Evolutionary conservation across 2,797 vertebrate genomes (phyloP), one percentile per base, ranked within the genome.

Genomic region (Lacerta bilineata): DNA sequence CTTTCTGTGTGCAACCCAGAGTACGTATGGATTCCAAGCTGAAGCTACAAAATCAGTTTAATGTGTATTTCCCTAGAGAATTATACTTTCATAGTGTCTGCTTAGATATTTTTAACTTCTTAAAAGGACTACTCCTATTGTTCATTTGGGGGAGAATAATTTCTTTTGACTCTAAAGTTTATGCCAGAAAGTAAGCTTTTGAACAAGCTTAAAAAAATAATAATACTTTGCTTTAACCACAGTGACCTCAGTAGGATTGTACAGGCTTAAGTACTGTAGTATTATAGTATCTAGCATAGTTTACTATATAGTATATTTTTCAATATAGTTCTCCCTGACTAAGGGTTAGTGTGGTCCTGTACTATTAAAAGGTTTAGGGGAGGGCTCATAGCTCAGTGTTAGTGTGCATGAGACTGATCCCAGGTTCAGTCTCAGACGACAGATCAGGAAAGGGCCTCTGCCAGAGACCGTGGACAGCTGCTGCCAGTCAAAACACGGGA

Each of bases 161-260:
- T 77, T 76, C 18, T 76, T 85, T 18, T 72, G 23, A 80, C 23
- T 20, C 46, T 76, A 50, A 46, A 82, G 39, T 87, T 72, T 39
- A 64, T 72, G 29, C 17, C 77, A 55, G 23, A 76, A 55, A 77
- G 72, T 27, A 66, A 74, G 50, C 11, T 29, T 83, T 68, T 76
- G 39, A 76, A 77, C 5, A 33, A 27, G 20, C 5, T 41, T 5
- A 4, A 41, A 41, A 41, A 41, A 41, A 41, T 33, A 33, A 33
- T 33, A 41, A 55, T 55, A 55, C 50, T 55, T 18, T 78, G 64
- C 25, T 39, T 68, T 79, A 59, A 5, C 36, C 39, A 78, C 7
- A 83, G 4, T 55, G 27, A 69, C 25, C 68, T 69, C 25, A 29
- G 27, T 29, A 39, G 6, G 43, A 46, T 5, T 78, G 33, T 33